A percentile compares a stretch with the other conserved stretches of the same genome.
Evolutionary conservation across 1,140 invertebrate genomes (phyloP).

Genomic region (Meloidogyne floridensis): DNA sequence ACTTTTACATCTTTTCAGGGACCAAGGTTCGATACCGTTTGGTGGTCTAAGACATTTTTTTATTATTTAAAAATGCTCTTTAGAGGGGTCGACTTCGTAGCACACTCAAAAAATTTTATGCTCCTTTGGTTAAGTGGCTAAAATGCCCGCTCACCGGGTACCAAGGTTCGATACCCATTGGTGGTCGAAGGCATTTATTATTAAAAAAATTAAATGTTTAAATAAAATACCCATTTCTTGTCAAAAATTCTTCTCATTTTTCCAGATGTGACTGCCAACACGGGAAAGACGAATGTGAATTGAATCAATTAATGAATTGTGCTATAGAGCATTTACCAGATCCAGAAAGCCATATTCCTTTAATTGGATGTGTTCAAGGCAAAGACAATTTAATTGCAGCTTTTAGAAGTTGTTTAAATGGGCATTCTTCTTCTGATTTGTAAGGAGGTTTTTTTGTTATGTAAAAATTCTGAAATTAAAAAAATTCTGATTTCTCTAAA

Average conservation of each 20-base stretch:
- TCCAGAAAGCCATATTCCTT: conserved; percentile 50
- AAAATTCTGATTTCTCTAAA: neutral
- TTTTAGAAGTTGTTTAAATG: conserved; percentile 38
- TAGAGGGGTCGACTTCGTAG: too few species aligned
- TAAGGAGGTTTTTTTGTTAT: conserved; percentile 31
- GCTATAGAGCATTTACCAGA: conserved; percentile 52
- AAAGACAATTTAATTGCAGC: conserved; percentile 46
- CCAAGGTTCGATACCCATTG: too few species aligned
- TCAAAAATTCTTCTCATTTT: neutral
- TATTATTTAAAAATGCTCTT: too few species aligned
- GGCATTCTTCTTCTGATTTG: conserved; percentile 36
- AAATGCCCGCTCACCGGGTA: too few species aligned
- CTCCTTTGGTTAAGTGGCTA: too few species aligned
- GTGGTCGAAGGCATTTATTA: too few species aligned
- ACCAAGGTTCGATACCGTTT: too few species aligned
- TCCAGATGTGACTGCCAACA: conserved; percentile 61
- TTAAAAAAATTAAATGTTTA: too few species aligned
- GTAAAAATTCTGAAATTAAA: neutral
- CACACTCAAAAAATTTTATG: too few species aligned
- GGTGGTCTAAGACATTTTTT: too few species aligned
- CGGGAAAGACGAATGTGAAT: conserved; percentile 56
- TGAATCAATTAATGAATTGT: conserved; percentile 66
- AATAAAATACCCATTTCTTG: too few species aligned
- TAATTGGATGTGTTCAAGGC: conserved; percentile 61
- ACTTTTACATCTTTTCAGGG: too few species aligned